A percentile compares a stretch with the other conserved stretches of the same genome.
These are phyloP conservation scores for Eueremaeus valkanovi DNA, from an alignment of 2,888 invertebrate genomes.

Conservation along the genomic window DNA sequence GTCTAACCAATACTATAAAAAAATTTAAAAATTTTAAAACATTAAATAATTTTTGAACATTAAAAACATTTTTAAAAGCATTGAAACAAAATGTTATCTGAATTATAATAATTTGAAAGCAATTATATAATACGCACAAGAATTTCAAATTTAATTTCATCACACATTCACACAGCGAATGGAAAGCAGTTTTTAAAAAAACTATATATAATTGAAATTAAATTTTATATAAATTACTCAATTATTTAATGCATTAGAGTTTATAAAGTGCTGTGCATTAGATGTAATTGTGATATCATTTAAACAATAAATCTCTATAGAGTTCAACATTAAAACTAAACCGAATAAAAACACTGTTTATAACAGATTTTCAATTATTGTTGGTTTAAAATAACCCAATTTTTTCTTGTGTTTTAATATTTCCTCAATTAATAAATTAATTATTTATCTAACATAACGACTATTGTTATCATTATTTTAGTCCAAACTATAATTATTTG, in stretches of 20 bases:
- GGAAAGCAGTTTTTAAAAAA: not conserved
- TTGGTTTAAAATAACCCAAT: not conserved
- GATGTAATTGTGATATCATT: not conserved
- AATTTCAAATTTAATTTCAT: conserved; percentile 1
- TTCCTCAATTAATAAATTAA: not conserved
- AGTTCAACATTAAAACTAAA: not conserved
- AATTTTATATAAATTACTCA: not conserved
- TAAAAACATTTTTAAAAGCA: not conserved
- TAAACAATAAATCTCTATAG: not conserved
- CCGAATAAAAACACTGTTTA: not conserved
- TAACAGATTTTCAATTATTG: not conserved
- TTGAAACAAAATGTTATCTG: not conserved
- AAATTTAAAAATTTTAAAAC: no score
- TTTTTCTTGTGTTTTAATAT: not conserved
- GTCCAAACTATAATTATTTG: no score
- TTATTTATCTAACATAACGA: no score
- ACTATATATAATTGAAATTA: not conserved
- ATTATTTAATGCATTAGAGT: not conserved
- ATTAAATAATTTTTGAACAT: not conserved
- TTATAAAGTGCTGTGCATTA: not conserved
- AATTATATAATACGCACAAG: not conserved
- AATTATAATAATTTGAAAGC: not conserved
- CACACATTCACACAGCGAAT: not conserved
- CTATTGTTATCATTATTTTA: no score
- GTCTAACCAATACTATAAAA: not conserved